Conservation (phyloP, 2,888 invertebrate species). For the Sarcophaga caerulescens region DNA sequence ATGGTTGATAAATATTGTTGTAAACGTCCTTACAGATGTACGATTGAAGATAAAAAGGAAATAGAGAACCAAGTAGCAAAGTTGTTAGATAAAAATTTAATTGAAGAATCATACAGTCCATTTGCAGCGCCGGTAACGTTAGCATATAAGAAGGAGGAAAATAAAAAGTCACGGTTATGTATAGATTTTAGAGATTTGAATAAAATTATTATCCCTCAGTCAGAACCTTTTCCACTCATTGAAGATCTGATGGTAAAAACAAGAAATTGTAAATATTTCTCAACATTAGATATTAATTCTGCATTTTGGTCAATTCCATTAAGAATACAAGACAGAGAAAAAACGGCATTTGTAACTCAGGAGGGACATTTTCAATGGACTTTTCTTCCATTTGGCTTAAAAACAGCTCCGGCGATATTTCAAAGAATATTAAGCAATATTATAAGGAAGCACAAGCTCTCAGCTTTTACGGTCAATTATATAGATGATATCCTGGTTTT, state of each 20-base stretch:
- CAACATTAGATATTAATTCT: too few species aligned
- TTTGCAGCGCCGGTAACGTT: conserved; percentile 68
- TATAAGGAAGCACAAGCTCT: conserved; percentile 27
- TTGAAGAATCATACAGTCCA: conserved; percentile 44
- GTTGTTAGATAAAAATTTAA: conserved; percentile 48
- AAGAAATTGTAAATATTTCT: too few species aligned
- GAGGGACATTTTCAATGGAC: too few species aligned
- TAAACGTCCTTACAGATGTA: conserved; percentile 52
- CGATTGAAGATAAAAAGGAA: conserved; percentile 62
- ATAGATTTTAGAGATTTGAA: too few species aligned
- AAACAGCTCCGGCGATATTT: background rate
- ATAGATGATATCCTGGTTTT: conserved; percentile 69
- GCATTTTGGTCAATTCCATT: too few species aligned
- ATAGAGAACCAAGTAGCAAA: conserved; percentile 63
- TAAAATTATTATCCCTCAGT: too few species aligned
- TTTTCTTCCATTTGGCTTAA: background rate
- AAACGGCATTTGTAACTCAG: too few species aligned
- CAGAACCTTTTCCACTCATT: too few species aligned
- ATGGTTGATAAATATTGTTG: too few species aligned
- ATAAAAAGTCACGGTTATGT: conserved; percentile 33
- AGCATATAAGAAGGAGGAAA: conserved; percentile 69
- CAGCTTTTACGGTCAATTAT: conserved; percentile 63
- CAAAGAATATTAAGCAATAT: too few species aligned
- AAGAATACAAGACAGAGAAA: too few species aligned
- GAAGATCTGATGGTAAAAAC: too few species aligned